These are phyloP conservation scores for Pantherophis alleghaniensis DNA, from an alignment of 2,797 vertebrate genomes.

Conservation along the genomic window DNA sequence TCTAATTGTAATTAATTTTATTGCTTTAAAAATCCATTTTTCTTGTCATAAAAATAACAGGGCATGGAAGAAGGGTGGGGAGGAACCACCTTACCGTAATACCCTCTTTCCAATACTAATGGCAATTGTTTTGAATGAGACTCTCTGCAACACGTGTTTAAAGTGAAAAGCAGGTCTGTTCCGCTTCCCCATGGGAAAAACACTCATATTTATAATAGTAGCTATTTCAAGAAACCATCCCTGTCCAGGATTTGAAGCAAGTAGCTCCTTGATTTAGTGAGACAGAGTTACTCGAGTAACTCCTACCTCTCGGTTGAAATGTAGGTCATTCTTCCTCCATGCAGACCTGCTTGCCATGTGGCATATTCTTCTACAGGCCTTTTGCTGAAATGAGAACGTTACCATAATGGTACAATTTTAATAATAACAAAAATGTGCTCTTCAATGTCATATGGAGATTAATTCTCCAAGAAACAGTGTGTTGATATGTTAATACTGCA, in stretches of 20 bases:
- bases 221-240: background rate
- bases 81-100: background rate
- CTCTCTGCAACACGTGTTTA: background rate
- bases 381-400: slow-evolving; percentile 51
- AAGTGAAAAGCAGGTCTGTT: background rate
- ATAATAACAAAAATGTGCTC: slow-evolving; percentile 69
- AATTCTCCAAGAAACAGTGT: slow-evolving; percentile 67
- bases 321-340: background rate
- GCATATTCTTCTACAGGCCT: slow-evolving; percentile 30
- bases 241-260: background rate
- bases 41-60: slow-evolving; percentile 1
- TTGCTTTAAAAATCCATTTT: background rate
- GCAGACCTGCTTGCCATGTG: background rate
- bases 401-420: slow-evolving; percentile 58
- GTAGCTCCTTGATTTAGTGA: background rate
- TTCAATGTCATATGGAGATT: slow-evolving; percentile 69
- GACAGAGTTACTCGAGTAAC: background rate
- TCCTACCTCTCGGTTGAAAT: slow-evolving; percentile 6
- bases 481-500: slow-evolving; percentile 67
- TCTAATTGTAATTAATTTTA: background rate
- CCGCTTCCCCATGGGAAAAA: slow-evolving; percentile 1
- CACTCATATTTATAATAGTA: background rate
- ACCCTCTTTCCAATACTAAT: background rate
- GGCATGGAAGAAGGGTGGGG: background rate
- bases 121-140: slow-evolving; percentile 19